These are phyloP conservation scores for Sebastes dallii DNA, from an alignment of 2,797 vertebrate species.

Conservation along the genomic window DNA sequence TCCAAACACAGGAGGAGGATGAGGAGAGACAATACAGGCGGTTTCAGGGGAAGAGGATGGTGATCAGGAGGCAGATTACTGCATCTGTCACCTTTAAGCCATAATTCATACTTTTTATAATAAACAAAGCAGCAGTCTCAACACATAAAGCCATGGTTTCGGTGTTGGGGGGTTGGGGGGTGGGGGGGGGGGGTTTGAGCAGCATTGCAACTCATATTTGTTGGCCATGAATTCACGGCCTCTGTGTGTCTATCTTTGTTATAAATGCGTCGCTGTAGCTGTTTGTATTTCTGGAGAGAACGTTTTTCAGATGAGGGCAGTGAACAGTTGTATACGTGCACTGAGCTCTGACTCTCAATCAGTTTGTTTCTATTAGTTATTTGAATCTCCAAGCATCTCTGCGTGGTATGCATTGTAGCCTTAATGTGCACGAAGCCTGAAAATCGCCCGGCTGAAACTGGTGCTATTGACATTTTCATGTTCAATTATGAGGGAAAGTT, in stretches of 20 bases:
- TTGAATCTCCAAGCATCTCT: constrained; percentile 38
- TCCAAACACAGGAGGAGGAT: constrained; percentile 51
- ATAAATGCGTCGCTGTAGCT: constrained; percentile 33
- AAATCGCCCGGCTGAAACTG: constrained; percentile 31
- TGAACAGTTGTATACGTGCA: constrained; percentile 18
- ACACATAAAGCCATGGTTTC: constrained; percentile 46
- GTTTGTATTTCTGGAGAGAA: constrained; percentile 42
- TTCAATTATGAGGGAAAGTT: constrained; percentile 31
- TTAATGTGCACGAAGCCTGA: constrained; percentile 32
- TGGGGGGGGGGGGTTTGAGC: neutral
- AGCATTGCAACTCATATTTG: constrained; percentile 32
- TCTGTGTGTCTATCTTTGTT: constrained; percentile 25
- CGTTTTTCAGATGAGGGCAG: constrained; percentile 36
- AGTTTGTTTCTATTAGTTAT: constrained; percentile 25
- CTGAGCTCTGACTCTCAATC: constrained; percentile 16
- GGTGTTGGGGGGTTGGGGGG: neutral
- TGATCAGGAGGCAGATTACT: constrained; percentile 49
- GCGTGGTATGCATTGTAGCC: constrained; percentile 20
- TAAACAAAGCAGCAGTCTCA: constrained; percentile 61
- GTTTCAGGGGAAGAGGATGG: constrained; percentile 42
- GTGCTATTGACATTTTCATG: constrained; percentile 40
- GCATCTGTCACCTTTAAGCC: constrained; percentile 64
- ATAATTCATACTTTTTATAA: constrained; percentile 45
- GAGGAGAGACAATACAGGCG: constrained; percentile 45
- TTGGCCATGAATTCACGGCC: constrained; percentile 24